Base-by-base conservation (phyloP, 2,113 vertebrate species). In the Gorsachius goisagi region DNA sequence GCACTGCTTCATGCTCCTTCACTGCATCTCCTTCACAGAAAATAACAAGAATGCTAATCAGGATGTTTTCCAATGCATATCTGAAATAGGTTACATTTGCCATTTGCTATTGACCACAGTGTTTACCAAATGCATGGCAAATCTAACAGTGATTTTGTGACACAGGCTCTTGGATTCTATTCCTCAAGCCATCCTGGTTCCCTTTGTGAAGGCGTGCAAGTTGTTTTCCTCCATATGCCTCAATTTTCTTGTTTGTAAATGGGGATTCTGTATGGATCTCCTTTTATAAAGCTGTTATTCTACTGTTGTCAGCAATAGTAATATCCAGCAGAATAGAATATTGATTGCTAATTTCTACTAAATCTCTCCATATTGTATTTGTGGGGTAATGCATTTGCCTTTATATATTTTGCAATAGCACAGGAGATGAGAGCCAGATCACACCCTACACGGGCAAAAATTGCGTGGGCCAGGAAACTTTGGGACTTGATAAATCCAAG, bases 401-500 rank as follows among this genome's bases (percentile, higher is more conserved):
- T 53, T 50, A 6, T 44, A 15, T 5, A 55, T 28, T 62, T 27
- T 83, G 72, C 44, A 52, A 2, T 4, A 72, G 52, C 56, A n/a
- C 16, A 60, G 68, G 66, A 75, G 69, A 49, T 11, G n/a, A 56
- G 24, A 74, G 23, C 24, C 64, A 72, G 69, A n/a, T 39, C 44
- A 13, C 55, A 20, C 47, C 35, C 68, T 41, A 19, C 23, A 20
- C 0, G 2, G 73, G 21, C 60, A 89, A 33, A 75, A 96, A 6
- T 21, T 68, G 15, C 44, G 19, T 5, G 22, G 86, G 62, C 60
- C 76, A 50, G 88, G 90, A 92, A 94, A 72, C 52, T 6, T 26
- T 16, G 71, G 30, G 92, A 85, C 69, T 15, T 82, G 90, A 92
- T 78, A 93, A 95, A 85, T 50, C 77, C 76, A 66, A 93, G 92